These are phyloP conservation scores for Gymnodraco acuticeps DNA, from an alignment of 2,797 vertebrate species.

Conservation along the genomic window DNA sequence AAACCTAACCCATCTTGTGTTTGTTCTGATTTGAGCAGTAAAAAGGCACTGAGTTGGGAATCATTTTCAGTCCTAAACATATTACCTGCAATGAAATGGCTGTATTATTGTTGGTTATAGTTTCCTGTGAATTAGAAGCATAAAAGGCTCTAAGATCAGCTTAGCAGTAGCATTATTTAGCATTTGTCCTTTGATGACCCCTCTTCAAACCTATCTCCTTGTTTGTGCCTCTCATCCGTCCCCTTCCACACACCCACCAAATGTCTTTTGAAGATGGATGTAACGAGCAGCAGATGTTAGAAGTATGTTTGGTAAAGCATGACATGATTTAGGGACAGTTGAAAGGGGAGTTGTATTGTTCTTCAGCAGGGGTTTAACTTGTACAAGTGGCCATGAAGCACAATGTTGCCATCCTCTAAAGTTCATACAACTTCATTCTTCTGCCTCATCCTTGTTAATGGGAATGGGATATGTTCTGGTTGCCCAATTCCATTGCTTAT, in stretches of 20 bases:
- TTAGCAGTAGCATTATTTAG: conserved; percentile 39
- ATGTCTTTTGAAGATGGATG: conserved; percentile 30
- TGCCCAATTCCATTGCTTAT: conserved; percentile 48
- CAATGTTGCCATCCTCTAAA: conserved; percentile 43
- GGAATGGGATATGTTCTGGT: conserved; percentile 60
- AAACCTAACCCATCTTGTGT: conserved; percentile 49
- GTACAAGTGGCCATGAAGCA: conserved; percentile 61
- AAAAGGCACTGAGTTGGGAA: conserved; percentile 80
- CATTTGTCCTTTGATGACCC: conserved; percentile 37
- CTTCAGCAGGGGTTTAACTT: conserved; percentile 39
- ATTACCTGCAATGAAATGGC: conserved; percentile 59
- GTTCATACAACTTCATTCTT: conserved; percentile 32
- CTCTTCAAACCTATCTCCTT: conserved; percentile 25
- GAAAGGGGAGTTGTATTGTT: conserved; percentile 38
- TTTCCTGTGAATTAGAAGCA: conserved; percentile 63
- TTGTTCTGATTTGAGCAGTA: conserved; percentile 65
- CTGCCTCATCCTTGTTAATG: conserved; percentile 40
- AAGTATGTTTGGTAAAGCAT: conserved; percentile 47
- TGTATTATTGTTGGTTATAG: conserved; percentile 45
- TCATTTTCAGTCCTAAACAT: conserved; percentile 61
- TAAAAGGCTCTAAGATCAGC: conserved; percentile 57
- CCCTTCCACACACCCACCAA: conserved; percentile 7
- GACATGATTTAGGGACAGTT: conserved; percentile 49
- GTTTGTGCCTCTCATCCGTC: conserved; percentile 30
- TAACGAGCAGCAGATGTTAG: conserved; percentile 45